Evolutionary conservation across 2,888 invertebrate genomes (phyloP).

Genomic region (Melitaea athalia): DNA sequence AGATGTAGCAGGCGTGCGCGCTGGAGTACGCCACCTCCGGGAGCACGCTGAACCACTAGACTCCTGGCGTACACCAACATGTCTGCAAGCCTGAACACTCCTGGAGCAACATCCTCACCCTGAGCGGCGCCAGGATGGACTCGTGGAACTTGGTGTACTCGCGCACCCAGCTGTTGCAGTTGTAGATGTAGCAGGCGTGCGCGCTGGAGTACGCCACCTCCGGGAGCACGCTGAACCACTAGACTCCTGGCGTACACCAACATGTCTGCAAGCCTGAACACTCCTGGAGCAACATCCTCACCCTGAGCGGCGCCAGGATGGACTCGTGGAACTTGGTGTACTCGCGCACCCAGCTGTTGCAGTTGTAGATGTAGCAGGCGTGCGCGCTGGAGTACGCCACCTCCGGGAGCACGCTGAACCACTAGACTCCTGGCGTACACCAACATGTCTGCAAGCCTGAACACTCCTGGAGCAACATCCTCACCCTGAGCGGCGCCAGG

Average conservation of each 20-base stretch:
- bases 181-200: slow-evolving; percentile 96
- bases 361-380: slow-evolving; percentile 97
- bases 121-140: slow-evolving; percentile 92
- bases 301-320: slow-evolving; percentile 93
- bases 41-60: slow-evolving; percentile 98
- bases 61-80: too few species aligned
- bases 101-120: slow-evolving; percentile 74
- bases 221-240: slow-evolving; percentile 98
- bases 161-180: slow-evolving; percentile 98
- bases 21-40: slow-evolving; percentile 96
- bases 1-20: slow-evolving; percentile 95
- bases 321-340: slow-evolving; percentile 98
- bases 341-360: slow-evolving; percentile 98
- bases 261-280: too few species aligned
- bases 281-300: slow-evolving; percentile 48
- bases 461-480: too few species aligned
- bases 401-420: slow-evolving; percentile 97
- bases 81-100: too few species aligned
- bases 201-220: slow-evolving; percentile 96
- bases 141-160: slow-evolving; percentile 99
- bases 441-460: too few species aligned
- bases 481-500: slow-evolving; percentile 91
- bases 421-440: too few species aligned
- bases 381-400: slow-evolving; percentile 96
- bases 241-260: too few species aligned